These are phyloP conservation scores for Haliclystus octoradiatus DNA, from an alignment of 30 jellyfish, hydroid and myxozoan genomes.

Conservation along the genomic window DNA sequence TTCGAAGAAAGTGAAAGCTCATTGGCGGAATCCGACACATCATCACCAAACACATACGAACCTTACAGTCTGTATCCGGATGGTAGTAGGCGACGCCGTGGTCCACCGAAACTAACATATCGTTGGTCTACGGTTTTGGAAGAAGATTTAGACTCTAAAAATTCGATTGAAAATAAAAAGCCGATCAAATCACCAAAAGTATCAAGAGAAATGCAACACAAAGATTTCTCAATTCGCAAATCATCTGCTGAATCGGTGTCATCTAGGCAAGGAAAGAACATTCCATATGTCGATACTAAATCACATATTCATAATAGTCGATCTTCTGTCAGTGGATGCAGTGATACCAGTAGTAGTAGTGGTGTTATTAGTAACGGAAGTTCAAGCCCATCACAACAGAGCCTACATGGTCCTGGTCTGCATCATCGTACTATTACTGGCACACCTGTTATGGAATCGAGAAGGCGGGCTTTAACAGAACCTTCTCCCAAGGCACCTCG, in stretches of 20 bases:
- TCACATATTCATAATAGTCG: not conserved
- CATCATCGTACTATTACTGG: slow-evolving; percentile 8
- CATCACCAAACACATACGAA: not conserved
- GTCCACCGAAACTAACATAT: slow-evolving; percentile 75
- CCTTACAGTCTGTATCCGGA: slow-evolving; percentile 1
- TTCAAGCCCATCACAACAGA: slow-evolving; percentile 58
- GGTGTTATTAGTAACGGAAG: slow-evolving; percentile 58
- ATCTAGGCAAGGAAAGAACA: not conserved
- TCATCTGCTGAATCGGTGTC: not conserved
- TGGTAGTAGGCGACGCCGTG: slow-evolving; percentile 41
- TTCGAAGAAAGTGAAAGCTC: not conserved
- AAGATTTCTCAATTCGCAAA: not conserved
- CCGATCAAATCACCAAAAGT: slow-evolving; percentile 3
- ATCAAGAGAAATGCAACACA: not conserved
- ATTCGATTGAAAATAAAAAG: not conserved
- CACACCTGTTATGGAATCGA: not conserved
- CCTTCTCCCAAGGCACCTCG: slow-evolving; percentile 50
- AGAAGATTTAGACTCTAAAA: slow-evolving; percentile 53
- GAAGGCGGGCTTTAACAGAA: not conserved
- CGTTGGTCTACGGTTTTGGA: slow-evolving; percentile 99
- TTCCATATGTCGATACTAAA: slow-evolving; percentile 1
- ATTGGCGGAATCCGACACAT: not conserved
- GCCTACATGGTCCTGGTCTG: slow-evolving; percentile 42
- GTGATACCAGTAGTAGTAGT: slow-evolving; percentile 69
- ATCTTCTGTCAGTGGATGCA: slow-evolving; percentile 48